Base-by-base conservation (phyloP, 1,140 invertebrate genomes). In the Drosophila yakuba region DNA sequence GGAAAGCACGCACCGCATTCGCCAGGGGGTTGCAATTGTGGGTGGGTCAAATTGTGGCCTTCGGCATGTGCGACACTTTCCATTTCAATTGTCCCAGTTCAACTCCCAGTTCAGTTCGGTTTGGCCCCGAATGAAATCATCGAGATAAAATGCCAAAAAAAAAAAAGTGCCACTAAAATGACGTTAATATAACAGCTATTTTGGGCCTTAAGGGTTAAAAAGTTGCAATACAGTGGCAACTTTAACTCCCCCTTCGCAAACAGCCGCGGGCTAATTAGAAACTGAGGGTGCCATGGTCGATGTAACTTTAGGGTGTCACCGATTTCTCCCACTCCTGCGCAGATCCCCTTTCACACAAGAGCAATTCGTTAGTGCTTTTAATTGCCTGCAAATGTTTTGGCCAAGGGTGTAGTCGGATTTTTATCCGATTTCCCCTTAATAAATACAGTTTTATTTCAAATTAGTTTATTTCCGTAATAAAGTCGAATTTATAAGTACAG, bases 131-230 rank as follows among this genome's bases (percentile, higher is more conserved):
- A 47, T 44, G 41, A 68, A 80, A 81, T 86, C 64, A 86, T 63
- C 47, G 68, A 35, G 75, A 86, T 78, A 78, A 68, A 75, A 45
- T 69, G 59, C 36, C 54, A 45, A 10, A 5, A 47, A 51, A 61
- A 64, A 81, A 54, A 44, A 44, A 32, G 60, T 35, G 28, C 8
- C 32, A 72, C 47, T 74, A 41, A 76, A 84, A 76, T 79, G 64
- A 75, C 47, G 58, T 76, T 68, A 72, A 76, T 80, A 72, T 73
- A 84, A 61, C 47, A 41, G 12, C 51, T 44, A 12, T 32, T 32
- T 45, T 56, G 60, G 45, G 60, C 56, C 62, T 72, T 62, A 82
- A 88, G 83, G 82, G 83, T 84, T 84, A 85, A 80, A 85, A 85
- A 57, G 17, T 78, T 55, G 59, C 50, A 48, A 41, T 67, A 47